Conservation (phyloP, 2,888 invertebrate species). For the Busseola fusca region DNA sequence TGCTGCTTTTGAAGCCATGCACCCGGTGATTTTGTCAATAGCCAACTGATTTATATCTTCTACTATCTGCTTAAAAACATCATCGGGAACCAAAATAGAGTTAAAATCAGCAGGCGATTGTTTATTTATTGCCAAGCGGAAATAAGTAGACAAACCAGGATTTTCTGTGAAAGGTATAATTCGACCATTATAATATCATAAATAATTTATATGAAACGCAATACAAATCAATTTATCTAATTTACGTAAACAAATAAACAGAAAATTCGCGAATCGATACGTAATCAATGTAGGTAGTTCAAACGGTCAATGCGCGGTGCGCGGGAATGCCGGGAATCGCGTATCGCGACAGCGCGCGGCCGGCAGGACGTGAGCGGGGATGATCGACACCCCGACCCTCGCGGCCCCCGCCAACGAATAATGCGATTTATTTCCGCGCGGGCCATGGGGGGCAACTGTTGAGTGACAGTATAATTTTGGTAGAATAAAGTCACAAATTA, state of each 20-base stretch:
- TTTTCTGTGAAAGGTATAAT: conserved; percentile 9
- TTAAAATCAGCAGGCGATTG: conserved; percentile 2
- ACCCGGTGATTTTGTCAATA: background rate
- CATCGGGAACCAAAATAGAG: background rate
- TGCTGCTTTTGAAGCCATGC: background rate
- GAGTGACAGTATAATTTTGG: too few relatives aligned
- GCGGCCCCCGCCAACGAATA: too few relatives aligned
- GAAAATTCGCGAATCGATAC: background rate
- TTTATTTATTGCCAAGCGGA: background rate
- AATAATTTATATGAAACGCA: background rate
- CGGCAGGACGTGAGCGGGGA: too few relatives aligned
- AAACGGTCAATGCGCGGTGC: background rate
- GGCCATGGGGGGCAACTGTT: too few relatives aligned
- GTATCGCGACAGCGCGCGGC: too few relatives aligned
- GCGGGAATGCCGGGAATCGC: background rate
- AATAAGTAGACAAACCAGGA: background rate
- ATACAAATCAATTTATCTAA: background rate
- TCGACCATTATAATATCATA: background rate
- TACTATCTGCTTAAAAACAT: background rate
- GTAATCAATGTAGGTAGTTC: background rate
- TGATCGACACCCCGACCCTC: too few relatives aligned
- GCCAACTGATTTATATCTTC: conserved; percentile 3
- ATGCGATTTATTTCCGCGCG: too few relatives aligned
- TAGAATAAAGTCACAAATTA: too few relatives aligned
- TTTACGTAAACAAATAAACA: background rate